Conservation (phyloP, 2,888 invertebrate species). For the Papilio gigon region DNA sequence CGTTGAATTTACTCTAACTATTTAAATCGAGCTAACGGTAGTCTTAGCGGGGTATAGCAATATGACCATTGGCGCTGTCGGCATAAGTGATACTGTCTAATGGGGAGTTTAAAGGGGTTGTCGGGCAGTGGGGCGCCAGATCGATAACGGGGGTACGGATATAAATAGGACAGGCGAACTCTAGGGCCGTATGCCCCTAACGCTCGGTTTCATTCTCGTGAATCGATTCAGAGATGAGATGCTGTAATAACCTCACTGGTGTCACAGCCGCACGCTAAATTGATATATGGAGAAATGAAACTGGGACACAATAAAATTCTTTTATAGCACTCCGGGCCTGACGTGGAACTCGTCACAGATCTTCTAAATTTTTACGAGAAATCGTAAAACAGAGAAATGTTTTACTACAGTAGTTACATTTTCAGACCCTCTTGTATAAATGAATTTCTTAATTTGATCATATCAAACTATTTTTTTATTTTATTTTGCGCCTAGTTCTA, state of each 20-base stretch:
- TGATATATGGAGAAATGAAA: conserved; percentile 36
- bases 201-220: conserved; percentile 69
- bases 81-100: conserved; percentile 60
- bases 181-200: conserved; percentile 57
- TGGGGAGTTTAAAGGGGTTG: conserved; percentile 61
- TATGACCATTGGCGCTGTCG: conserved; percentile 55
- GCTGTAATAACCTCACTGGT: conserved; percentile 50
- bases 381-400: conserved; percentile 36
- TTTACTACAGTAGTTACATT: conserved; percentile 24
- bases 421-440: conserved; percentile 23
- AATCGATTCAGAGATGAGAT: conserved; percentile 64
- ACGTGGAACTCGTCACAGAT: conserved; percentile 26
- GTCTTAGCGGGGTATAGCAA: conserved; percentile 50
- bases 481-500: too few species aligned
- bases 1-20: conserved; percentile 60
- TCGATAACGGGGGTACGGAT: conserved; percentile 76
- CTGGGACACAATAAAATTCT: conserved; percentile 39
- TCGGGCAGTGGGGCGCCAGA: conserved; percentile 78
- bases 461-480: background rate
- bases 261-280: conserved; percentile 39
- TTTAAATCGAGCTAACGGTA: conserved; percentile 53
- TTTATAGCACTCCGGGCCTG: conserved; percentile 31
- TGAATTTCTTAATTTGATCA: conserved; percentile 26
- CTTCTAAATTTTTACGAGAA: conserved; percentile 31
- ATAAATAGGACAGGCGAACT: conserved; percentile 78